Percentiles rank a stretch among this genome's conserved stretches.
phyloP scores from a whole-genome alignment of 1,140 invertebrate genomes.

The Steinernema feltiae region DNA sequence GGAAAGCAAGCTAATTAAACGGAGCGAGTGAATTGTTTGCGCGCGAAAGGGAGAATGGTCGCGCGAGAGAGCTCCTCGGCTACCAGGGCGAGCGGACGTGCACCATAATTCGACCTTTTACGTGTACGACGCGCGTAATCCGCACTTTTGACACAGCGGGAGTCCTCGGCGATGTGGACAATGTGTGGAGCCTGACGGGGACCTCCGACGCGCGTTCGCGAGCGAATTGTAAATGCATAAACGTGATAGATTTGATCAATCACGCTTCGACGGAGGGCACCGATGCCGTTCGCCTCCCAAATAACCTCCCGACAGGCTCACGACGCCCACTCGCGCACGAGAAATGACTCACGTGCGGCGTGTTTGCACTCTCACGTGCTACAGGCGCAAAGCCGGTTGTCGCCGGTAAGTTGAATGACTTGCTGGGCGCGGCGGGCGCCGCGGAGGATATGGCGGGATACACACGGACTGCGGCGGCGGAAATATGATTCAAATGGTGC shows the following conservation, averaged over 20 bases:
- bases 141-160: neutral
- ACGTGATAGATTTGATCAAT: neutral
- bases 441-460: neutral
- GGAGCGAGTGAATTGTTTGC: neutral
- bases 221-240: neutral
- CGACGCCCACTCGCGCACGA: neutral
- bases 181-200: neutral
- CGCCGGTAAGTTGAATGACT: neutral
- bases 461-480: neutral
- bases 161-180: neutral
- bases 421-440: neutral
- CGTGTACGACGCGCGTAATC: constrained; percentile 6
- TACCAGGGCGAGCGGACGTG: neutral
- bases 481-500: neutral
- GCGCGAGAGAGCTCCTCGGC: neutral
- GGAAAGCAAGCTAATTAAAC: constrained; percentile 4
- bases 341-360: neutral
- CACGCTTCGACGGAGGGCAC: neutral
- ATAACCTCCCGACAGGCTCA: neutral
- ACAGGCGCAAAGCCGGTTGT: neutral
- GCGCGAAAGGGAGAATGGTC: constrained; percentile 5
- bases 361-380: constrained; percentile 7
- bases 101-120: constrained; percentile 14
- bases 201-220: neutral
- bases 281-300: neutral